These are phyloP conservation scores for Brachionus asplanchnoidis DNA, from an alignment of 1,140 invertebrate species.

Conservation along the genomic window DNA sequence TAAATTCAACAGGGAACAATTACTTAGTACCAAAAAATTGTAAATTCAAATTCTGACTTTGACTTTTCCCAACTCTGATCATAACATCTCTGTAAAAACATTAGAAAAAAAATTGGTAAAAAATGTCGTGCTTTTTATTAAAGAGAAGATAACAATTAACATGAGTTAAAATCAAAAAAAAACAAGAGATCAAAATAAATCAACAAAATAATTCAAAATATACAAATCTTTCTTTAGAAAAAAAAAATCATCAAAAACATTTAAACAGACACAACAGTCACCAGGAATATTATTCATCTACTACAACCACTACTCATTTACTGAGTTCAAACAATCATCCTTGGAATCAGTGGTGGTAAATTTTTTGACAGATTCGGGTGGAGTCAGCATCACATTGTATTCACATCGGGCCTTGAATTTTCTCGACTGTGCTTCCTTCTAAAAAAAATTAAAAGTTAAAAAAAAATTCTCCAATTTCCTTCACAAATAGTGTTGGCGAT, in stretches of 20 bases:
- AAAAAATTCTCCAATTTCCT: neutral
- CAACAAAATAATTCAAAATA: constrained; percentile 1
- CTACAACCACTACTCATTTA: neutral
- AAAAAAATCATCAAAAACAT: neutral
- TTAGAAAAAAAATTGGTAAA: neutral
- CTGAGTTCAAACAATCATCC: neutral
- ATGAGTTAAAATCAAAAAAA: neutral
- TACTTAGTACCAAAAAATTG: too few species aligned
- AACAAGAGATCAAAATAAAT: neutral
- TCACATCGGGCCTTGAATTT: neutral
- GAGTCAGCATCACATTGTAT: neutral
- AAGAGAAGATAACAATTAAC: neutral
- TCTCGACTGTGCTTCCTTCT: constrained; percentile 7
- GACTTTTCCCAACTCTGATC: too few species aligned
- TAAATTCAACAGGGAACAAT: too few species aligned
- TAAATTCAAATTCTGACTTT: too few species aligned
- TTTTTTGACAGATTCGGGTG: neutral
- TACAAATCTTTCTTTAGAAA: neutral
- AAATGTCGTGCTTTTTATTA: neutral
- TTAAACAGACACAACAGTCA: neutral
- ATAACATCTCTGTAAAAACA: neutral
- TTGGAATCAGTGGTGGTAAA: neutral
- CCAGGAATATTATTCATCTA: neutral
- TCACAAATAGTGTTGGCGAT: too few species aligned
- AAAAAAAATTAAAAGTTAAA: neutral